Evolutionary conservation across 2,113 vertebrate genomes (phyloP).

Genomic region (Onychostoma macrolepis): DNA sequence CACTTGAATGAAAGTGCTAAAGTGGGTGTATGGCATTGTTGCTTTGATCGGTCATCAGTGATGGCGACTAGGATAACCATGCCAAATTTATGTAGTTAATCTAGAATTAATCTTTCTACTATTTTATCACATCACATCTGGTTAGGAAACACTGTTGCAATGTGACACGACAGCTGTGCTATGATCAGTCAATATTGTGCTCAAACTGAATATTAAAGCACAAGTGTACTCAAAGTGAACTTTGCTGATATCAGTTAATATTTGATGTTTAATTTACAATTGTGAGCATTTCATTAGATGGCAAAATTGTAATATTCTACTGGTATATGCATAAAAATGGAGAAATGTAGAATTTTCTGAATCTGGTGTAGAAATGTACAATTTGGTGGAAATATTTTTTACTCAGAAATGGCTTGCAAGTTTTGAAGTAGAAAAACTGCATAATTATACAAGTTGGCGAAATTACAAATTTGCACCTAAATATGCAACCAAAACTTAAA

Average conservation of each 20-base stretch:
- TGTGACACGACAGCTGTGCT: background rate
- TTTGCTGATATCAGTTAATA: background rate
- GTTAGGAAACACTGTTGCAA: background rate
- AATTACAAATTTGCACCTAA: background rate
- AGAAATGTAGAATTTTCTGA: too few relatives aligned
- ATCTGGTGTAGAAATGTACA: too few relatives aligned
- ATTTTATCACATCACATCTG: background rate
- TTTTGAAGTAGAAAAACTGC: too few relatives aligned
- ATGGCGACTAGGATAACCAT: background rate
- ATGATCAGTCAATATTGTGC: too few relatives aligned
- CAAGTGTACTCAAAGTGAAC: too few relatives aligned
- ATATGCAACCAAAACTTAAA: background rate
- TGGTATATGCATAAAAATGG: background rate
- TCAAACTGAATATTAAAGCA: too few relatives aligned
- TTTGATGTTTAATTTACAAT: background rate
- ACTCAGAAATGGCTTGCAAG: background rate
- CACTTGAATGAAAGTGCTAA: background rate
- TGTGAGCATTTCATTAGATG: background rate
- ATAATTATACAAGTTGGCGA: background rate
- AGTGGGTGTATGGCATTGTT: background rate
- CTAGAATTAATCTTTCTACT: background rate
- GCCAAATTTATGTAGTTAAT: background rate
- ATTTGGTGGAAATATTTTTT: too few relatives aligned
- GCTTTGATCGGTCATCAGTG: constrained; percentile 1
- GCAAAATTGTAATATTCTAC: background rate